Evolutionary conservation across 2,797 vertebrate genomes (phyloP), one percentile per base, ranked within the genome.

Genomic region (Pelobates cultripes): DNA sequence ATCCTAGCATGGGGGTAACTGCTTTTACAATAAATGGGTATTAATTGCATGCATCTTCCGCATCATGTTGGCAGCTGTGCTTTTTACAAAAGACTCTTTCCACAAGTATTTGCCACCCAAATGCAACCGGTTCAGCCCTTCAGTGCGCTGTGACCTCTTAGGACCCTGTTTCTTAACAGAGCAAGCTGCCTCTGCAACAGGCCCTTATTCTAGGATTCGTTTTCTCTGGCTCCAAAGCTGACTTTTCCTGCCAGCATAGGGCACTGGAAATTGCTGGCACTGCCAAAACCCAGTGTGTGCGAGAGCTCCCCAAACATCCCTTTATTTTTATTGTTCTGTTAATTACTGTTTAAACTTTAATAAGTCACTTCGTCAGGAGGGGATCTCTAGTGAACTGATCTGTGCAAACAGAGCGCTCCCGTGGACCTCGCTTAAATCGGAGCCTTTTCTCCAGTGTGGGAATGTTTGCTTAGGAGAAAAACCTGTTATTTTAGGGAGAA

Each of bases 391-490:
- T 91, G 93, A 91, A 92, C 89, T 91, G 89, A 92, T 94, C 91
- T 93, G 88, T 93, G 93, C 87, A 92, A 95, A 93, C 94, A 93
- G 61, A 90, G 89, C 90, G 91, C 90, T 93, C 91, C 88, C 85
- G 87, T 93, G 92, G 93, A 93, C 93, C 61, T 93, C 88, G 88
- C 68, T 92, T 93, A 89, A 92, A 93, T 94, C 91, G 93, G 91
- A 92, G 92, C 91, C 94, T 93, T 82, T 94, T 94, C 93, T 94
- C 93, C 92, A 92, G 92, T 95, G 96, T 97, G 97, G 95, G 97
- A 96, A 98, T 97, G 96, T 98, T 99, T 98, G 94, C 95, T 96
- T 96, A 96, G 95, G 95, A 96, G 95, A 93, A 93, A 95, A 95
- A 95, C 92, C 88, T 97, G 97, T 98, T 97, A 94, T 98, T 97